A percentile compares a stretch with the other conserved stretches of the same genome.
Evolutionary conservation across 2,113 vertebrate species (phyloP).

Genomic region (Elephantulus edwardii): DNA sequence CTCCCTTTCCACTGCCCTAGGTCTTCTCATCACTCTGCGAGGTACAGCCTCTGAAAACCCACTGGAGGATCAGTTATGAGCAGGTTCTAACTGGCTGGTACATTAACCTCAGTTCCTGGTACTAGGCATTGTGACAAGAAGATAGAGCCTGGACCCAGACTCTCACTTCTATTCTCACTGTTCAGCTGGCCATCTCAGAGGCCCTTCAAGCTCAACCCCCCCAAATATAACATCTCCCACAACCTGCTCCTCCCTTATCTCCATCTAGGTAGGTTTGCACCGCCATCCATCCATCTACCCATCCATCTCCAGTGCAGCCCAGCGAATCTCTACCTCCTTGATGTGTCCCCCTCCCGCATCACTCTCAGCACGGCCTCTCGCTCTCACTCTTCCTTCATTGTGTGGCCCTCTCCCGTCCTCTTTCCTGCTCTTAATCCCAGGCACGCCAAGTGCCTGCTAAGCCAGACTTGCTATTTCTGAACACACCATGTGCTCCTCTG

Average conservation of each 20-base stretch:
- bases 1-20: neutral
- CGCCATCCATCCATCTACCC: neutral
- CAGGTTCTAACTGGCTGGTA: too few relatives aligned
- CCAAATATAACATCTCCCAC: neutral
- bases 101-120: neutral
- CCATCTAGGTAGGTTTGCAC: neutral
- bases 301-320: neutral
- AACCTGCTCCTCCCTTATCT: neutral
- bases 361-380: rapidly evolving
- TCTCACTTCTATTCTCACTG: rapidly evolving
- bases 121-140: neutral
- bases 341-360: neutral
- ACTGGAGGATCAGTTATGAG: too few relatives aligned
- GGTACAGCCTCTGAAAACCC: too few relatives aligned
- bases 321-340: neutral
- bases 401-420: neutral
- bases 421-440: neutral
- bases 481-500: neutral
- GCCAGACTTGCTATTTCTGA: neutral
- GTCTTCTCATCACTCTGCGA: neutral
- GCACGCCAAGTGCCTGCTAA: rapidly evolving
- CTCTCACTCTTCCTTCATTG: neutral
- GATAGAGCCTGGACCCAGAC: neutral
- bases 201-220: neutral
- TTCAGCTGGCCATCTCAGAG: neutral